These are phyloP conservation scores for Stenolophus ochropezus DNA, from an alignment of 2,888 invertebrate genomes.

Conservation along the genomic window DNA sequence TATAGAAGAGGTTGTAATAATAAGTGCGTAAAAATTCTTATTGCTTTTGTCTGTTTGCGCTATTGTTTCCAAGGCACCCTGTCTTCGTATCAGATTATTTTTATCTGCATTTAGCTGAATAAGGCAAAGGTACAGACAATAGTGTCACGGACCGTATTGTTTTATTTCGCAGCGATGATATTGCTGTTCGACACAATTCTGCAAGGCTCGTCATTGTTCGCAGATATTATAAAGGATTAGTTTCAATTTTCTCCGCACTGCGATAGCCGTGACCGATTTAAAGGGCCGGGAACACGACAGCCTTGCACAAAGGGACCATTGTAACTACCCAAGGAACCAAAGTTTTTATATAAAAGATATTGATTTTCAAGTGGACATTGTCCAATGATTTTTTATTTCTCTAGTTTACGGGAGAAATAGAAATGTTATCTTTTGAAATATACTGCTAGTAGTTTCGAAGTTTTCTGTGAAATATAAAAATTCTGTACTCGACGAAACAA, in stretches of 20 bases:
- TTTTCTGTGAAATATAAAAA: too few relatives aligned
- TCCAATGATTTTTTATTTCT: too few relatives aligned
- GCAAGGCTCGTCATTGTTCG: background rate
- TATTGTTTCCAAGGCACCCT: background rate
- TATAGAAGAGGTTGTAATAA: too few relatives aligned
- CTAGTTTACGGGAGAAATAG: too few relatives aligned
- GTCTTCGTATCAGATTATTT: background rate
- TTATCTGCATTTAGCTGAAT: conserved; percentile 6
- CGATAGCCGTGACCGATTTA: background rate
- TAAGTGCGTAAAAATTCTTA: too few relatives aligned
- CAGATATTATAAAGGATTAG: background rate
- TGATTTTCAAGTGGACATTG: background rate
- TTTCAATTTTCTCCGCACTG: background rate
- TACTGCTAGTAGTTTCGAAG: too few relatives aligned
- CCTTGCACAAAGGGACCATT: background rate
- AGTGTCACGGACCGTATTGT: background rate
- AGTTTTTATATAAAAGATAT: background rate
- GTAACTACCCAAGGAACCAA: background rate
- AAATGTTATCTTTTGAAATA: too few relatives aligned
- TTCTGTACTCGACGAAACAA: too few relatives aligned
- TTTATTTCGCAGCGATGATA: background rate
- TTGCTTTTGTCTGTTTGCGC: background rate
- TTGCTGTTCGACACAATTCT: conserved; percentile 7
- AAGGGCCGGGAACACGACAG: background rate
- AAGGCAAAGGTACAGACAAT: conserved; percentile 15